Conservation (phyloP, 2,797 vertebrate genomes). For the Carduelis carduelis region DNA sequence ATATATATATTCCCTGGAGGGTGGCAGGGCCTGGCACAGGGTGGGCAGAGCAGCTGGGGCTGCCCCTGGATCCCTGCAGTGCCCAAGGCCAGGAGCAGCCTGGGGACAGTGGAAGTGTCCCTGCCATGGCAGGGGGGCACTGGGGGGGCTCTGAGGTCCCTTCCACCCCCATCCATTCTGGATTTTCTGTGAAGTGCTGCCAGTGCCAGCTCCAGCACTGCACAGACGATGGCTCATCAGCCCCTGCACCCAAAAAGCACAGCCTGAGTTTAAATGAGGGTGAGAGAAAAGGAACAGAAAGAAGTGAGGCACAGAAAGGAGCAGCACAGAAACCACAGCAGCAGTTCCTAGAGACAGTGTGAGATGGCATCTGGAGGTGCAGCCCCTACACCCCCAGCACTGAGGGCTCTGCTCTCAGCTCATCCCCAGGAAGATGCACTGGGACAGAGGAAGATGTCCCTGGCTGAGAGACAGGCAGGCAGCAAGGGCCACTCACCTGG, state of each 20-base stretch:
- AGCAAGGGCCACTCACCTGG: not conserved
- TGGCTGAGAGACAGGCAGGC: not conserved
- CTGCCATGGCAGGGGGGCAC: not conserved
- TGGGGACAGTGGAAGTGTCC: not conserved
- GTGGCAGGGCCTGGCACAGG: not conserved
- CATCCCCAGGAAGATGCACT: fast-evolving
- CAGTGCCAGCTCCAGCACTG: not conserved
- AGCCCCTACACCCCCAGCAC: not conserved
- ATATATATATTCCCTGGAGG: not conserved
- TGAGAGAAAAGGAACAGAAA: not conserved
- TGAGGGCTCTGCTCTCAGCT: not conserved
- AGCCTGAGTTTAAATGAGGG: not conserved
- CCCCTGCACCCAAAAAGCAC: not conserved
- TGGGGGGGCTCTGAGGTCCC: not conserved
- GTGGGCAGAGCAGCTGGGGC: not conserved
- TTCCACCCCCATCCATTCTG: not conserved
- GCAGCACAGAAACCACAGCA: not conserved
- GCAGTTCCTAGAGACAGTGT: not conserved
- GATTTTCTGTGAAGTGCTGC: not conserved
- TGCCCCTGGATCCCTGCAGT: not conserved
- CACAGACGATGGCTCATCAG: not conserved
- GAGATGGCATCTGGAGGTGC: not conserved
- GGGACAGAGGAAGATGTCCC: too few relatives aligned
- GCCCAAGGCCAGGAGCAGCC: not conserved
- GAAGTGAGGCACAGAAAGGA: fast-evolving